Evolutionary conservation across 1,140 invertebrate genomes (phyloP).

Genomic region (Zophobas atratus): DNA sequence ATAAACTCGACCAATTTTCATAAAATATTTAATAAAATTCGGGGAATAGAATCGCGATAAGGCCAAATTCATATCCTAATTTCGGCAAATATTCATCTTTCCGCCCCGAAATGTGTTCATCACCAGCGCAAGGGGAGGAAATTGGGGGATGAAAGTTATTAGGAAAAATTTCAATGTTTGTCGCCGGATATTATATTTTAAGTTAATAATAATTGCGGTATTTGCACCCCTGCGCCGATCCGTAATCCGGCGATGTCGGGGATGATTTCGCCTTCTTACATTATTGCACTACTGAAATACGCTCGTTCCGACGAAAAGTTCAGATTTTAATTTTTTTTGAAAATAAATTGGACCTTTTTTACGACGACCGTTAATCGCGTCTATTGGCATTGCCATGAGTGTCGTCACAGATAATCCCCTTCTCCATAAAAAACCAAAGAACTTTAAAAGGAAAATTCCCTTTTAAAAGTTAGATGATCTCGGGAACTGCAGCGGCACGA

Average conservation of each 20-base stretch:
- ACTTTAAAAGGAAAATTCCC: slow-evolving; percentile 3
- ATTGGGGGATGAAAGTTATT: slow-evolving; percentile 53
- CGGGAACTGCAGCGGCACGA: slow-evolving; percentile 32
- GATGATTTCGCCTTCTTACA: too few relatives aligned
- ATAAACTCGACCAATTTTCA: slow-evolving; percentile 44
- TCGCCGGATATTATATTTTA: slow-evolving; percentile 58
- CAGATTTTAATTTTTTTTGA: too few relatives aligned
- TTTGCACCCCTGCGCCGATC: slow-evolving; percentile 16
- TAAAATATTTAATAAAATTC: slow-evolving; percentile 46
- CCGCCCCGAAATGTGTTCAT: slow-evolving; percentile 35
- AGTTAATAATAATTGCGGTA: slow-evolving; percentile 53
- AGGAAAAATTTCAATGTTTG: slow-evolving; percentile 60
- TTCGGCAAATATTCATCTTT: slow-evolving; percentile 41
- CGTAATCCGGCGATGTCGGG: too few relatives aligned
- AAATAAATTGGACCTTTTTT: too few relatives aligned
- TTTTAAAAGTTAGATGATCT: slow-evolving; percentile 52
- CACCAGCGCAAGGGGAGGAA: slow-evolving; percentile 49
- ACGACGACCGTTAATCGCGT: too few relatives aligned
- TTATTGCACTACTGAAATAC: too few relatives aligned
- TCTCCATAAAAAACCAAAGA: background rate
- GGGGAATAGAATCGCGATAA: slow-evolving; percentile 42
- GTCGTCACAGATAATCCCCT: background rate
- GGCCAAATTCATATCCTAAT: slow-evolving; percentile 46
- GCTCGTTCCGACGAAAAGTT: too few relatives aligned
- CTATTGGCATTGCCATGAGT: background rate